Evolutionary conservation across 2,113 vertebrate genomes (phyloP).

Genomic region (Ageneiosus marmoratus): DNA sequence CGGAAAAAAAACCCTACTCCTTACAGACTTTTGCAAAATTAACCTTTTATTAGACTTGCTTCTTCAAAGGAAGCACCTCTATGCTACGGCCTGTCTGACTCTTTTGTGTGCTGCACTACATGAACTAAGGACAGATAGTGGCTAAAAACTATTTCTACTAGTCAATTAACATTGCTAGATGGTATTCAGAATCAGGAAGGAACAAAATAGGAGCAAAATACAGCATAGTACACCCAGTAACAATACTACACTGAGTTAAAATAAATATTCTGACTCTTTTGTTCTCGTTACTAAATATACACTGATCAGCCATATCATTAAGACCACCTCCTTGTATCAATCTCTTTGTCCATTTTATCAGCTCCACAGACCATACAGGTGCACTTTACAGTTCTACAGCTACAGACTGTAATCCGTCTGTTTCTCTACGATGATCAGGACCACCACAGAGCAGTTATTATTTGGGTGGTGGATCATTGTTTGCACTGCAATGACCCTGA

Average conservation of each 20-base stretch:
- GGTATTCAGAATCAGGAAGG: background rate
- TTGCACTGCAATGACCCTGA: too few species aligned
- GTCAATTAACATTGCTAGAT: background rate
- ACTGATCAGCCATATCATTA: too few species aligned
- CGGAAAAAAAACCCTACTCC: background rate
- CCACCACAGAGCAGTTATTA: too few species aligned
- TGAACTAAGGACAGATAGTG: background rate
- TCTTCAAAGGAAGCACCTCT: background rate
- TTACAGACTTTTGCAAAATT: background rate
- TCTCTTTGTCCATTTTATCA: too few species aligned
- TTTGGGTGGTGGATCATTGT: too few species aligned
- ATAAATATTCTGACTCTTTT: background rate
- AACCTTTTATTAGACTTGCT: background rate
- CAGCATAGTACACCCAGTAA: background rate
- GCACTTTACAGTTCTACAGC: too few species aligned
- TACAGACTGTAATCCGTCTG: too few species aligned
- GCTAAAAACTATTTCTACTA: background rate
- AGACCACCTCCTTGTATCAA: too few species aligned
- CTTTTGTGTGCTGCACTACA: background rate
- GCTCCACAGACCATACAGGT: too few species aligned
- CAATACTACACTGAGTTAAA: background rate
- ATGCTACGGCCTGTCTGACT: background rate
- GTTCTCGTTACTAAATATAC: too few species aligned
- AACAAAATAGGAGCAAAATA: background rate
- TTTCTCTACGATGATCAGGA: too few species aligned